Evolutionary conservation across 2,113 vertebrate genomes (phyloP).

Genomic region (Oceanites oceanicus): DNA sequence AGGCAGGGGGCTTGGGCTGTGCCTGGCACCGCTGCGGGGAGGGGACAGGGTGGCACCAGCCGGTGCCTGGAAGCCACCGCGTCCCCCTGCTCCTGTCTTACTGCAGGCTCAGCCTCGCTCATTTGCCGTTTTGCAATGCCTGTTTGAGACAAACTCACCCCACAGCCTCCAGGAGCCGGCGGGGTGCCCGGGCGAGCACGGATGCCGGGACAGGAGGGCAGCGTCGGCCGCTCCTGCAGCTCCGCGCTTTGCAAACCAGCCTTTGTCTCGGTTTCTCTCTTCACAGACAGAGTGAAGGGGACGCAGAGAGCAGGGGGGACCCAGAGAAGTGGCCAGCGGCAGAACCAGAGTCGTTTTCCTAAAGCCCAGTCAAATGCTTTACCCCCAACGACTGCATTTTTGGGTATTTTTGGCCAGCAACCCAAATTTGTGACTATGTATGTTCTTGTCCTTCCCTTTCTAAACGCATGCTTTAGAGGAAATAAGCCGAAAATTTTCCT

Average conservation of each 20-base stretch:
- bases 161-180: not conserved
- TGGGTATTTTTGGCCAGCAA: not conserved
- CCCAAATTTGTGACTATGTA: not conserved
- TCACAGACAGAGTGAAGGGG: rapidly evolving
- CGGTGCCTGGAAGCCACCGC: rapidly evolving
- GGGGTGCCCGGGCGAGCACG: not conserved
- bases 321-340: not conserved
- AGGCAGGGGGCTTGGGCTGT: too few relatives aligned
- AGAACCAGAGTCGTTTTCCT: not conserved
- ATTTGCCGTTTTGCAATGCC: rapidly evolving
- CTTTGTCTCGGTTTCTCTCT: not conserved
- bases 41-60: not conserved
- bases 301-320: not conserved
- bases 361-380: not conserved
- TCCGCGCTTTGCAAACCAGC: not conserved
- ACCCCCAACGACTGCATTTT: not conserved
- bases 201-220: rapidly evolving
- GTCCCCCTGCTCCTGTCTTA: not conserved
- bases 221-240: not conserved
- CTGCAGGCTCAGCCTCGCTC: not conserved
- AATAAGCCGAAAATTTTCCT: not conserved
- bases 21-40: not conserved
- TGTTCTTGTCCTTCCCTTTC: not conserved
- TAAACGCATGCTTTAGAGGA: not conserved
- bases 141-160: not conserved